A percentile compares a stretch with the other conserved stretches of the same genome.
Evolutionary conservation across 2,113 vertebrate species (phyloP).

Genomic region (Anarrhichthys ocellatus): DNA sequence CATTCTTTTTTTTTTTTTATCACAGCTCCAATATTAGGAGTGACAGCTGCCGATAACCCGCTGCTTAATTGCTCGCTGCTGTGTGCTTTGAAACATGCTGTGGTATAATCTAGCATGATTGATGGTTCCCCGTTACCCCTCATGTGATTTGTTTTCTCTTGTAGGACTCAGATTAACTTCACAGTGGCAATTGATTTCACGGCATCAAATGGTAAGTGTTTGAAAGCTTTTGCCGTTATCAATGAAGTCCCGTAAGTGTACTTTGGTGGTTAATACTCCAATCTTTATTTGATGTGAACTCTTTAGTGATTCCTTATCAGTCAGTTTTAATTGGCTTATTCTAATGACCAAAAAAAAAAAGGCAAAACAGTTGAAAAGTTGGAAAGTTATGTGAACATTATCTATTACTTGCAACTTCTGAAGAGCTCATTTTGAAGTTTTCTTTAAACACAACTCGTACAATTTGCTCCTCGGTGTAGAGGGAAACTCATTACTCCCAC

Average conservation of each 20-base stretch:
- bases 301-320: constrained; percentile 14
- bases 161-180: constrained; percentile 98
- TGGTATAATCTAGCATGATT: constrained; percentile 61
- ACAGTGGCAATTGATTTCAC: constrained; percentile 99
- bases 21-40: constrained; percentile 31
- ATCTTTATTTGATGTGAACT: constrained; percentile 31
- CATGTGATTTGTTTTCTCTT: constrained; percentile 67
- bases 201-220: constrained; percentile 95
- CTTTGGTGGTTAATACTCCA: background rate
- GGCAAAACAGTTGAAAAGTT: constrained; percentile 22
- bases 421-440: constrained; percentile 14
- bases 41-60: constrained; percentile 60
- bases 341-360: background rate
- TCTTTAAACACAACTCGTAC: background rate
- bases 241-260: background rate
- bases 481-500: constrained; percentile 18
- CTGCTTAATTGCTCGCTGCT: constrained; percentile 52
- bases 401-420: constrained; percentile 20
- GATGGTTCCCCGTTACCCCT: constrained; percentile 43
- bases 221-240: constrained; percentile 31
- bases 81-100: constrained; percentile 55
- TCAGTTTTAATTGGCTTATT: constrained; percentile 5
- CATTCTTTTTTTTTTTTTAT: background rate
- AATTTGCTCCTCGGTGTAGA: constrained; percentile 9
- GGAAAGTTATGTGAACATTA: background rate